Evolutionary conservation across 2,888 invertebrate genomes (phyloP).

Genomic region (Papilio demoleus): DNA sequence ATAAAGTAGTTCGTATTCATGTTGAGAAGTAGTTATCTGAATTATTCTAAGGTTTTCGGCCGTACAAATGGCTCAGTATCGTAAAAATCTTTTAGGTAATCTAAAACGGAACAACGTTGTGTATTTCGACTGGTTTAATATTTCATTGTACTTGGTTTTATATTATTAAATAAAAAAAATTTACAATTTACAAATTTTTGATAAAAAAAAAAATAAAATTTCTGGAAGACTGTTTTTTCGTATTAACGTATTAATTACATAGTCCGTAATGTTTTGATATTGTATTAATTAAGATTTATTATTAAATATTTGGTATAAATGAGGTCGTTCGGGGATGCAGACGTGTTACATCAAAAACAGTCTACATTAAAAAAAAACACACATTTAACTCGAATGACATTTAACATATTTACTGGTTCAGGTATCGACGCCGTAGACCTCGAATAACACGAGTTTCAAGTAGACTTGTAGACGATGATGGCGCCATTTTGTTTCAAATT

Average conservation of each 20-base stretch:
- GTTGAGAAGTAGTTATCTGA: slow-evolving; percentile 14
- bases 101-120: slow-evolving; percentile 44
- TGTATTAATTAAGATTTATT: slow-evolving; percentile 74
- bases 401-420: not conserved
- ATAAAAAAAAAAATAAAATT: slow-evolving; percentile 69
- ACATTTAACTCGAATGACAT: not conserved
- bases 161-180: slow-evolving; percentile 52
- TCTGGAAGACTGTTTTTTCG: slow-evolving; percentile 82
- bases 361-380: not conserved
- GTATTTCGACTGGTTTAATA: slow-evolving; percentile 68
- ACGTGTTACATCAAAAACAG: not conserved
- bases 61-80: slow-evolving; percentile 56
- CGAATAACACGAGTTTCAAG: not conserved
- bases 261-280: slow-evolving; percentile 80
- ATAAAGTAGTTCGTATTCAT: slow-evolving; percentile 8
- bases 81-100: slow-evolving; percentile 48
- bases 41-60: slow-evolving; percentile 55
- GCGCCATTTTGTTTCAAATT: not conserved
- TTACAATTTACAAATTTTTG: slow-evolving; percentile 82
- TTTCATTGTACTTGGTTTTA: slow-evolving; percentile 72
- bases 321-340: slow-evolving; percentile 39
- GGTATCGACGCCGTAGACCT: not conserved
- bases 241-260: slow-evolving; percentile 71
- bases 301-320: slow-evolving; percentile 50
- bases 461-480: too few species aligned